Conservation (phyloP, 2,113 vertebrate species). For the Etheostoma cragini region DNA sequence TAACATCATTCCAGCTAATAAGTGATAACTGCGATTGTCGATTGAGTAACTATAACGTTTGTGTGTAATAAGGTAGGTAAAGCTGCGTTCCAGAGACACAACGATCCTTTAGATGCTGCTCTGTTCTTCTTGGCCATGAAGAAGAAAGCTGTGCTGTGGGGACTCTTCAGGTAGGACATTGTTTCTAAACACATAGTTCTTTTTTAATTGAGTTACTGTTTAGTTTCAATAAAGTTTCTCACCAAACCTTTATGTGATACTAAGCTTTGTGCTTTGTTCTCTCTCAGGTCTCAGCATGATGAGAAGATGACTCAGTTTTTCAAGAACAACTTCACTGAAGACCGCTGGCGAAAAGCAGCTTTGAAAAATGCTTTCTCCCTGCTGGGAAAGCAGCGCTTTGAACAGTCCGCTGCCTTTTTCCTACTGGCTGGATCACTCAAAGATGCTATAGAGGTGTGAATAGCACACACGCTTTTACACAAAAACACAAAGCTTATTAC, state of each 20-base stretch:
- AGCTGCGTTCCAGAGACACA: constrained; percentile 96
- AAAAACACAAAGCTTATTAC: constrained; percentile 22
- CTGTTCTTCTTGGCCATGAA: constrained; percentile 98
- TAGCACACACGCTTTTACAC: neutral
- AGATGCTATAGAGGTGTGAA: constrained; percentile 95
- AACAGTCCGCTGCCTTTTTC: constrained; percentile 98
- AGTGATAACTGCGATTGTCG: neutral
- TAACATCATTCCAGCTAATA: neutral
- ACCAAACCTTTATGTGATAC: neutral
- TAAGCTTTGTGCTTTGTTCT: constrained; percentile 12
- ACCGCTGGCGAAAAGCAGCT: constrained; percentile 97
- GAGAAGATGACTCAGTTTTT: constrained; percentile 99
- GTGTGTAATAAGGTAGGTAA: constrained; percentile 85
- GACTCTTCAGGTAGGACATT: constrained; percentile 90
- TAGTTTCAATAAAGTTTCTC: neutral
- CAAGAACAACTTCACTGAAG: constrained; percentile 97
- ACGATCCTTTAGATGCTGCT: constrained; percentile 95
- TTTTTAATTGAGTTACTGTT: neutral
- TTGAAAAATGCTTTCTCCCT: constrained; percentile 98
- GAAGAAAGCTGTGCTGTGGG: constrained; percentile 98
- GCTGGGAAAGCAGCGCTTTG: constrained; percentile 98
- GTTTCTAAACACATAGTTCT: neutral
- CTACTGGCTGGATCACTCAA: constrained; percentile 96
- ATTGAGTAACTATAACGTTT: constrained; percentile 5
- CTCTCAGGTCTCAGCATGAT: constrained; percentile 92